Evolutionary conservation across 1,140 invertebrate species (phyloP).

Genomic region (Drosophila subobscura): DNA sequence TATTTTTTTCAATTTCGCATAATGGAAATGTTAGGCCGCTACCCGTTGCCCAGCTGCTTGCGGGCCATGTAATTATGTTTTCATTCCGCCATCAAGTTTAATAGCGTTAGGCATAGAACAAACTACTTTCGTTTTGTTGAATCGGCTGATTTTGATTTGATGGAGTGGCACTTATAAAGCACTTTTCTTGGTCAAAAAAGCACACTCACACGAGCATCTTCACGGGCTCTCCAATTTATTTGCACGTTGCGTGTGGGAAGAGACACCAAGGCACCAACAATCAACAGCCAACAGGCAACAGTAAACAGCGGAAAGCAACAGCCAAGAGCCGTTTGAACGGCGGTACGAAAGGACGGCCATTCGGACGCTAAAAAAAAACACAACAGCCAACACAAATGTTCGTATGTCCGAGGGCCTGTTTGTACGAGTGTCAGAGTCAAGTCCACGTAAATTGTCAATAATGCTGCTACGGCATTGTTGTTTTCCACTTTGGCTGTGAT

Average conservation of each 20-base stretch:
- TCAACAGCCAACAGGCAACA: background rate
- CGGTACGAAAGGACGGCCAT: background rate
- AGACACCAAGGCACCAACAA: slow-evolving; percentile 30
- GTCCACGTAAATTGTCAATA: slow-evolving; percentile 74
- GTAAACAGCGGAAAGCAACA: slow-evolving; percentile 34
- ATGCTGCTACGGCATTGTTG: slow-evolving; percentile 56
- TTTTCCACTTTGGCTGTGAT: slow-evolving; percentile 74
- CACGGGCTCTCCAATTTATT: slow-evolving; percentile 46
- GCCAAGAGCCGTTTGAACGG: slow-evolving; percentile 17
- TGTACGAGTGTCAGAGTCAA: slow-evolving; percentile 40
- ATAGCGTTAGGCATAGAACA: slow-evolving; percentile 64
- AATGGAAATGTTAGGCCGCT: slow-evolving; percentile 53
- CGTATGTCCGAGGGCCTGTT: slow-evolving; percentile 12
- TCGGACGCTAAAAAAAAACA: background rate
- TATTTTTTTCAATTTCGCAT: slow-evolving; percentile 54
- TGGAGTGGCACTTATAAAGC: slow-evolving; percentile 75
- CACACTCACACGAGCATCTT: slow-evolving; percentile 19
- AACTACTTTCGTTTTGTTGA: slow-evolving; percentile 75
- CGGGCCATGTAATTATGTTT: slow-evolving; percentile 70
- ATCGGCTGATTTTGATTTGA: slow-evolving; percentile 72
- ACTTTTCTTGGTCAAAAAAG: slow-evolving; percentile 57
- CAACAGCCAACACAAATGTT: too few species aligned
- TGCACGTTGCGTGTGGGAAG: slow-evolving; percentile 55
- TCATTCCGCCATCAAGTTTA: slow-evolving; percentile 63
- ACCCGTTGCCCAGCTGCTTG: background rate